Conservation (phyloP, 1,140 invertebrate species). For the Zaprionus tsacasi region DNA sequence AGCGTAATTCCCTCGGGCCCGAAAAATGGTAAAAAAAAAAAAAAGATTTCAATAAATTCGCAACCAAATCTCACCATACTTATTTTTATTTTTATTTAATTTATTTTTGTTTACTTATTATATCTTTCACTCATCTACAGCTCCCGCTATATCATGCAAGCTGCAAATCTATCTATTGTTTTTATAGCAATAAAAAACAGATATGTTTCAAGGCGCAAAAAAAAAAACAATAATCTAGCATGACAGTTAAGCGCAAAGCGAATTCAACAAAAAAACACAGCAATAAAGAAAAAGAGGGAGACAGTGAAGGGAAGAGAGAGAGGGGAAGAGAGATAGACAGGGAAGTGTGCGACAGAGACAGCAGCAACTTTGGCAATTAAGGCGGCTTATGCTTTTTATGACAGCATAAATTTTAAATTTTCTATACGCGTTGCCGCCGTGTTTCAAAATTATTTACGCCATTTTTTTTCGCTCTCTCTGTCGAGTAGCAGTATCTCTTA, state of each 20-base stretch:
- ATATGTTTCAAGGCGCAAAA: conserved; percentile 15
- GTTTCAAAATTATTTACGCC: conserved; percentile 64
- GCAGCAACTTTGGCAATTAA: conserved; percentile 77
- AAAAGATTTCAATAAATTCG: conserved; percentile 15
- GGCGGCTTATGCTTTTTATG: conserved; percentile 81
- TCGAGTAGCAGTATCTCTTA: conserved; percentile 10
- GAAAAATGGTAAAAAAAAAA: too few species aligned
- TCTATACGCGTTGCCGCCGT: conserved; percentile 56
- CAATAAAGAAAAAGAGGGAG: not conserved
- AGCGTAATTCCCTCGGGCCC: conserved; percentile 11
- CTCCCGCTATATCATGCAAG: not conserved
- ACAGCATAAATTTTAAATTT: conserved; percentile 80
- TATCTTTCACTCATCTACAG: not conserved
- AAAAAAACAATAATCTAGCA: conserved; percentile 41
- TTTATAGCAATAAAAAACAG: conserved; percentile 52
- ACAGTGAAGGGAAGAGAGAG: not conserved
- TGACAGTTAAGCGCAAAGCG: conserved; percentile 70
- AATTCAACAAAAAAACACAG: conserved; percentile 47
- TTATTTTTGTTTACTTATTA: not conserved
- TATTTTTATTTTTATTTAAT: not conserved
- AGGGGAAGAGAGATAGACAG: conserved; percentile 9
- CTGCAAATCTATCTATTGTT: conserved; percentile 64
- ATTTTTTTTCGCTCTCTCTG: not conserved
- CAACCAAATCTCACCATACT: not conserved
- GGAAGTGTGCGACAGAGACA: conserved; percentile 20